A percentile compares a stretch with the other conserved stretches of the same genome.
These are phyloP conservation scores for Phasianus colchicus DNA, from an alignment of 2,113 vertebrate species.

Conservation along the genomic window DNA sequence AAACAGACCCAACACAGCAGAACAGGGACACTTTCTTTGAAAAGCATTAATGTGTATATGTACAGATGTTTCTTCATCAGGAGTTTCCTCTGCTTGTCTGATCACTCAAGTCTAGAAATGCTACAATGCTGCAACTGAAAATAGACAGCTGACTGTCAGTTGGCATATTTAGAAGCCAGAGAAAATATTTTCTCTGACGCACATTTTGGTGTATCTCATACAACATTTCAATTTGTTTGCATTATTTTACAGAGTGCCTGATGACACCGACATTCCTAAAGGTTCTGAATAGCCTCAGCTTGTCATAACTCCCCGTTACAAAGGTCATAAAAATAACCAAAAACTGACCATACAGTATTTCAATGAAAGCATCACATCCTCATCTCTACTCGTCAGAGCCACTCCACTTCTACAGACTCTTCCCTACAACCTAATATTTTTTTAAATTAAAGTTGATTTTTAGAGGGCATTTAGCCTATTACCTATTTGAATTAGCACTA, in stretches of 20 bases:
- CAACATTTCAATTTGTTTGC: background rate
- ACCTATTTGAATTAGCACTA: rapidly evolving
- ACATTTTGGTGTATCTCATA: background rate
- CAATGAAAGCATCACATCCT: background rate
- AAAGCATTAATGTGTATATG: background rate
- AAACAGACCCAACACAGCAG: background rate
- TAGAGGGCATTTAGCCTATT: background rate
- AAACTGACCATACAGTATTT: background rate
- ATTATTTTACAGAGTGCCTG: background rate
- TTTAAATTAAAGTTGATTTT: background rate
- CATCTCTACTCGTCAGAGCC: background rate
- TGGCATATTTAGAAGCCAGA: no score
- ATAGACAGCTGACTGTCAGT: background rate
- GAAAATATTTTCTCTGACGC: background rate
- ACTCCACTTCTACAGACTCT: background rate
- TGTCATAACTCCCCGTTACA: background rate
- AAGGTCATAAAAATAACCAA: background rate
- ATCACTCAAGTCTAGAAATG: background rate
- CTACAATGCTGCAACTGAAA: background rate
- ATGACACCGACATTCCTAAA: background rate
- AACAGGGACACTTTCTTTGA: background rate
- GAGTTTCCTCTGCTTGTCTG: background rate
- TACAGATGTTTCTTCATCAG: background rate
- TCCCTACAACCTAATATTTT: background rate
- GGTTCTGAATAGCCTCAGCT: background rate